Evolutionary conservation across 2,113 vertebrate genomes (phyloP), one percentile per base, ranked within the genome.

Genomic region (Hiodon tergisus): DNA sequence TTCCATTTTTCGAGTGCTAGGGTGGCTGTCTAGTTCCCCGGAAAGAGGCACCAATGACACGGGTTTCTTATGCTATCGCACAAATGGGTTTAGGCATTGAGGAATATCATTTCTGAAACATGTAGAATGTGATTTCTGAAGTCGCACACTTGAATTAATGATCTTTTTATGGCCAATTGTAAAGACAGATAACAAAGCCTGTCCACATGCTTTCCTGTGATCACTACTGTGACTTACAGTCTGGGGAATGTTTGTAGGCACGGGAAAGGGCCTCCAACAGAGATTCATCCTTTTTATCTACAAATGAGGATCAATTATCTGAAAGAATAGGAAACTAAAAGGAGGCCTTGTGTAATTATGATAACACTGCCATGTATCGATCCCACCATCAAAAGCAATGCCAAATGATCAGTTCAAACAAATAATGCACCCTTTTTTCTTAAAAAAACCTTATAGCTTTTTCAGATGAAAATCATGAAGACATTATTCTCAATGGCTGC

Each of bases 301-400:
- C 46, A 66, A 66, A 66, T 66, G 46, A 66, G 63, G 63, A 66
- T 66, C 63, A 66, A 48, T 66, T 66, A 66, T 66, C 63, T 46
- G 9, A 66, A 66, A 47, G 63, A 66, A 48, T 47, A 17, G 9
- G 8, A 48, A 66, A 66, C 46, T 2, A 66, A 47, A 48, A 11
- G 46, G 48, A 66, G 13, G 46, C 63, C 63, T 3, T 11, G 8
- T 48, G 31, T 47, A 66, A 46, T 66, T 66, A 48, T 66, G 46
- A 66, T 66, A 66, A 66, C 31, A 48, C 46, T 17, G 31, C 63
- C 48, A 47, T 10, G 63, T 66, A 66, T 66, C 31, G 63, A 48
- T 66, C 48, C 48, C 11, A 31, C 63, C 48, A 4, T 66, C 63
- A 17, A 48, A 6, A 46, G 17, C 31, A 65, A 65, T 46, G 17